phyloP scores from a whole-genome alignment of 2,113 vertebrate genomes.

The Semicossyphus pulcher region DNA sequence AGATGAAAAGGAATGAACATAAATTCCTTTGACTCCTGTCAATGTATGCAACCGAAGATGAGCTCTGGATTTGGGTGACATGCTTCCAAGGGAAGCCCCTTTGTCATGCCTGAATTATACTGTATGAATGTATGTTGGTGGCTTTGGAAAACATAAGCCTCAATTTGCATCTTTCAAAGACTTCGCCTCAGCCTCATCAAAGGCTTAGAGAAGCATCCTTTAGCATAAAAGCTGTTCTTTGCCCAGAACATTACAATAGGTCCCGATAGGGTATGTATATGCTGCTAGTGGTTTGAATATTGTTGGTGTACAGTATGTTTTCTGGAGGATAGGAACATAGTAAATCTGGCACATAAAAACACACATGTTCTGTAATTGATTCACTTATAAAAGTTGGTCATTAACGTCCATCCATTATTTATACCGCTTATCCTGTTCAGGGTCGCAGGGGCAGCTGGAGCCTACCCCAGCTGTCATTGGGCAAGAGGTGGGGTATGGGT shows the following conservation, averaged over 20 bases:
- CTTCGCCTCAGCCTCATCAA: conserved; percentile 6
- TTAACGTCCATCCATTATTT: no score
- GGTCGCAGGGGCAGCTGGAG: no score
- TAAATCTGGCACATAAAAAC: background rate
- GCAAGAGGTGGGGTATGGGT: no score
- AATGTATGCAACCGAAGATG: background rate
- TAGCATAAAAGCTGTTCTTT: background rate
- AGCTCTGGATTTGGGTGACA: background rate
- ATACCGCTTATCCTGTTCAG: no score
- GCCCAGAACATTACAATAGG: background rate
- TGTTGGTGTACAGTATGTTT: background rate
- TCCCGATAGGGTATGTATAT: background rate
- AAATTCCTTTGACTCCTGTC: background rate
- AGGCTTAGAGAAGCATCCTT: conserved; percentile 1
- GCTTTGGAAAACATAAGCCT: background rate
- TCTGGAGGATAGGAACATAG: background rate
- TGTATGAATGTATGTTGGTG: background rate
- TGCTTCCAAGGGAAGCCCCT: background rate
- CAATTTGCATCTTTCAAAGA: conserved; percentile 22
- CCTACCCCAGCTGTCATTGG: no score
- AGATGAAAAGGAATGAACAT: background rate
- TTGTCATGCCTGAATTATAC: background rate
- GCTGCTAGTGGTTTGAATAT: background rate
- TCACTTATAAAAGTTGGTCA: background rate
- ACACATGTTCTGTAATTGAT: no score